Percentiles rank a stretch among this genome's conserved stretches.
Evolutionary conservation across 2,113 vertebrate species (phyloP).

Genomic region (Pygathrix nemaeus): DNA sequence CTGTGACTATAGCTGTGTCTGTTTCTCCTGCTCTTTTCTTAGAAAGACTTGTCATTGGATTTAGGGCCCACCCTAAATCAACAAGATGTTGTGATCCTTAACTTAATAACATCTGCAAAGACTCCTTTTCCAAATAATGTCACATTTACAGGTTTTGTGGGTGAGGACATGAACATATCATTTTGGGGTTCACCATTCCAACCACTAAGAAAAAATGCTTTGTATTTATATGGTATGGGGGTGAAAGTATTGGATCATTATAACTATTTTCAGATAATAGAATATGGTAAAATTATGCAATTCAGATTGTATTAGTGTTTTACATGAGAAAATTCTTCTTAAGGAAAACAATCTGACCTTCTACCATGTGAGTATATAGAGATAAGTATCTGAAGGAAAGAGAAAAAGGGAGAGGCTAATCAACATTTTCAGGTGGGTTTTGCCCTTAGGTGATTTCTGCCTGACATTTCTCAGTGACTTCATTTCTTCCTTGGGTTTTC

Average conservation of each 20-base stretch:
- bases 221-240: background rate
- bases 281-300: background rate
- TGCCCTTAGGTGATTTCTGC: background rate
- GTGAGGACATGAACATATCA: background rate
- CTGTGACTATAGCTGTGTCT: background rate
- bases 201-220: background rate
- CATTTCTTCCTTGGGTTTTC: background rate
- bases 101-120: background rate
- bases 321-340: background rate
- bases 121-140: background rate
- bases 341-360: background rate
- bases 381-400: background rate
- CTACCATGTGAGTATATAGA: background rate
- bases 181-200: background rate
- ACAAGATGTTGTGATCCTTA: background rate
- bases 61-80: background rate
- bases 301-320: background rate
- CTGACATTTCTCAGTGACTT: no score
- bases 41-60: background rate
- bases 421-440: rapidly evolving
- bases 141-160: background rate
- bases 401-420: rapidly evolving
- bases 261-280: background rate
- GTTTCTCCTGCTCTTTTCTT: background rate
- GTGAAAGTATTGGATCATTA: background rate